Conservation (phyloP, 2,113 vertebrate species). For the Hemicordylus capensis region DNA sequence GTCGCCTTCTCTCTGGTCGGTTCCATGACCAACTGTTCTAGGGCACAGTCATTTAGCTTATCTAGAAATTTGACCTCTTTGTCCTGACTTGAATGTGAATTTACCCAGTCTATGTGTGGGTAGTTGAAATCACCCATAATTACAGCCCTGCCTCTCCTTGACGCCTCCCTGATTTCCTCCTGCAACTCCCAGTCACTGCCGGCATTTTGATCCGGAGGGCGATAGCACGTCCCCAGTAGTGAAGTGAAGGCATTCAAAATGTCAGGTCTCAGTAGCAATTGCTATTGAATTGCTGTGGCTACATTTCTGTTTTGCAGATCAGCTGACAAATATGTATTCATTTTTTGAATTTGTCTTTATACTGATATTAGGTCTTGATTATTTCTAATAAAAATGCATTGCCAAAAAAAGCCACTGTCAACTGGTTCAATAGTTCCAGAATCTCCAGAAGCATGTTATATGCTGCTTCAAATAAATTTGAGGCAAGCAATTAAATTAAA, state of each 20-base stretch:
- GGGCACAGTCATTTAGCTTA: no score
- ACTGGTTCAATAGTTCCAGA: neutral
- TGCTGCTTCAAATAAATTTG: neutral
- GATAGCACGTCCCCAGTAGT: no score
- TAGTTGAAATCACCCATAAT: no score
- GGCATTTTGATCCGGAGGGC: no score
- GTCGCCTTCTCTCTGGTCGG: no score
- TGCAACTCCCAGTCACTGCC: no score
- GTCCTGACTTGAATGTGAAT: no score
- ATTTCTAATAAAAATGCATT: conserved; percentile 20
- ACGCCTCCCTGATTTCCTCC: no score
- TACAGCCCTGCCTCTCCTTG: no score
- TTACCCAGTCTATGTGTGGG: no score
- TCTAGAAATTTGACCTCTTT: no score
- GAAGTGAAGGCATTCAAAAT: neutral
- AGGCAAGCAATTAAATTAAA: neutral
- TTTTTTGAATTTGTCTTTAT: neutral
- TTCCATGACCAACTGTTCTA: no score
- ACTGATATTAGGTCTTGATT: neutral
- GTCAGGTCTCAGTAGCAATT: conserved; percentile 7
- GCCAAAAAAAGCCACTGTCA: neutral
- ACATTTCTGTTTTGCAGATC: neutral
- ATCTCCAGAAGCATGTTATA: neutral
- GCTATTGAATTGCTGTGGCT: conserved; percentile 7
- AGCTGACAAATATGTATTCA: neutral